Conservation (phyloP, 2,888 invertebrate species). For the Dryococelus australis region DNA sequence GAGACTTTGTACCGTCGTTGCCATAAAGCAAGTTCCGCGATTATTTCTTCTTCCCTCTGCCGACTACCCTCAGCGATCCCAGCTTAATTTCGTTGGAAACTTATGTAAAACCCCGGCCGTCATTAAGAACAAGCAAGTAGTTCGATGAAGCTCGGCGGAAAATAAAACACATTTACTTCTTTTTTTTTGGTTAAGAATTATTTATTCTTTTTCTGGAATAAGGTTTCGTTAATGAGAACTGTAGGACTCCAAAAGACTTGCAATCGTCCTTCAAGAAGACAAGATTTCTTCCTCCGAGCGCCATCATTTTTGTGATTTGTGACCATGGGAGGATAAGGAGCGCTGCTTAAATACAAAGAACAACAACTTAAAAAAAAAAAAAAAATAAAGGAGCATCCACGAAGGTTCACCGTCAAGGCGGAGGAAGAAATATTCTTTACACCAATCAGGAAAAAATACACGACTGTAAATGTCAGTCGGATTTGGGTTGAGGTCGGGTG, state of each 20-base stretch:
- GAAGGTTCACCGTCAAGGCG: not conserved
- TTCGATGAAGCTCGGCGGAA: not conserved
- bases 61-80: not conserved
- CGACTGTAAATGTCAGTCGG: conserved; percentile 46
- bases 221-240: conserved; percentile 9
- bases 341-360: conserved; percentile 26
- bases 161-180: too few species aligned
- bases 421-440: conserved; percentile 31
- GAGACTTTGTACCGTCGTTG: not conserved
- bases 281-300: conserved; percentile 17
- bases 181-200: not conserved
- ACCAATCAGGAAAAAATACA: conserved; percentile 47
- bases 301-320: conserved; percentile 38
- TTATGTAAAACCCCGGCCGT: not conserved
- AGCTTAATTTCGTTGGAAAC: not conserved
- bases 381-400: conserved; percentile 37
- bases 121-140: not conserved
- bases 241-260: not conserved
- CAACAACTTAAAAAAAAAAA: conserved; percentile 17
- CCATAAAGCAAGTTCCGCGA: not conserved
- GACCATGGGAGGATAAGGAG: conserved; percentile 32
- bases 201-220: not conserved
- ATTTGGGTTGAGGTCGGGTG: conserved; percentile 46
- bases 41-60: not conserved
- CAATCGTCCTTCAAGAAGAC: conserved; percentile 29